Evolutionary conservation across 2,113 vertebrate genomes (phyloP).

Genomic region (Neoarius graeffei): DNA sequence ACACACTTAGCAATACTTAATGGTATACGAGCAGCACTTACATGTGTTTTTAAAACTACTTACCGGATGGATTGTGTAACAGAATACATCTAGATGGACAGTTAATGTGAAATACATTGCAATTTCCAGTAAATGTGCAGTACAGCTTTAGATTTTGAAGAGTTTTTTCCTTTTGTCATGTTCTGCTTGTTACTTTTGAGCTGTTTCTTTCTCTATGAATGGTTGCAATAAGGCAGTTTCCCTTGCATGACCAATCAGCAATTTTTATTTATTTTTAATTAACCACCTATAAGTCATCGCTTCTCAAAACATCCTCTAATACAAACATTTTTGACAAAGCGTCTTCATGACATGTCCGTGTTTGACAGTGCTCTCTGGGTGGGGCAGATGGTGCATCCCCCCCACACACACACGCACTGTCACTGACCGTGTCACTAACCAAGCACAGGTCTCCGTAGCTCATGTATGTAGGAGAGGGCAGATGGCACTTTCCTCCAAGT

Average conservation of each 20-base stretch:
- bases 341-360: not conserved
- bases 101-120: slow-evolving; percentile 21
- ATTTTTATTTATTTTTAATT: not conserved
- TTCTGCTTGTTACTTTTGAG: not conserved
- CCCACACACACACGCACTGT: too few relatives aligned
- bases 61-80: slow-evolving; percentile 7
- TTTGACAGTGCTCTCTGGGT: not conserved
- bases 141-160: not conserved
- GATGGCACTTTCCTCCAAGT: not conserved
- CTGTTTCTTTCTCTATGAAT: not conserved
- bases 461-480: not conserved
- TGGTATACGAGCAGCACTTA: slow-evolving; percentile 12
- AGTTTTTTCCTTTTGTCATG: not conserved
- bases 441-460: not conserved
- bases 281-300: not conserved
- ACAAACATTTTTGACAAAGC: not conserved
- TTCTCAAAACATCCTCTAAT: not conserved
- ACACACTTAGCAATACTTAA: slow-evolving; percentile 9
- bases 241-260: not conserved
- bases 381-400: not conserved
- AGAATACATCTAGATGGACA: not conserved
- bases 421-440: not conserved
- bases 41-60: slow-evolving; percentile 17
- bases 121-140: not conserved
- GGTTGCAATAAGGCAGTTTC: not conserved